Base-by-base conservation (phyloP, 2,888 invertebrate species). In the Campoplex nolae region DNA sequence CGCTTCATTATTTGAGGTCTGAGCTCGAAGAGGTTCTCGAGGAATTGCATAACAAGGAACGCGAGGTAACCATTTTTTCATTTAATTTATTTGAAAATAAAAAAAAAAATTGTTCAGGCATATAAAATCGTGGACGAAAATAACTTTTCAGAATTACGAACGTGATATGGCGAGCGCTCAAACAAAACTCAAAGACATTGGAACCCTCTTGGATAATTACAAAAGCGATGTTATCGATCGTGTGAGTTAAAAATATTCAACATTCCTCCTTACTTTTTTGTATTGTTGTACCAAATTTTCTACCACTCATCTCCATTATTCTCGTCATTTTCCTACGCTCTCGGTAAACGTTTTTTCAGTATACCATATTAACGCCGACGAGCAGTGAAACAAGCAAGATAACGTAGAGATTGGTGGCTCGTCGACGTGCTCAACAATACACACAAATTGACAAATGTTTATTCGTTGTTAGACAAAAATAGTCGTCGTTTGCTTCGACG, bases 1-100 rank as follows among this genome's bases (percentile, higher is more conserved):
- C 85, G 58, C 88, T 93, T 75, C 74, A 51, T 16, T 88, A 90
- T 54, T 88, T 92, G 67, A 92, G 91, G 84, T 73, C 76, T 23
- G 92, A 92, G 81, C 83, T 93, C 67, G 89, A 90, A 18, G 91
- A 89, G 83, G 84, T 91, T 82, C 56, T 92, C 73, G 87, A 90
- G 62, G 88, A 91, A 70, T 89, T 92, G 38, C 83, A 88, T 83
- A 68, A 86, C 32, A 88, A 90, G 68, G 90, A 90, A 83, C 85
- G 90, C 79, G 83, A 89, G 88, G 90, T 91, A 83, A 32, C 68
- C 7, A 23, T 68, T 42, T 38, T 42, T 67, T 67, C 23, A 11
- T n/a, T 2, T 9, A 1, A 68, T 68, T 68, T 9, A 38, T n/a
- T 68, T 0, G 9, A 7, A 68, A 38, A 9, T n/a, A n/a, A 42